These are phyloP conservation scores for Pomatorhinus ruficollis DNA, from an alignment of 2,113 vertebrate genomes.

Conservation along the genomic window DNA sequence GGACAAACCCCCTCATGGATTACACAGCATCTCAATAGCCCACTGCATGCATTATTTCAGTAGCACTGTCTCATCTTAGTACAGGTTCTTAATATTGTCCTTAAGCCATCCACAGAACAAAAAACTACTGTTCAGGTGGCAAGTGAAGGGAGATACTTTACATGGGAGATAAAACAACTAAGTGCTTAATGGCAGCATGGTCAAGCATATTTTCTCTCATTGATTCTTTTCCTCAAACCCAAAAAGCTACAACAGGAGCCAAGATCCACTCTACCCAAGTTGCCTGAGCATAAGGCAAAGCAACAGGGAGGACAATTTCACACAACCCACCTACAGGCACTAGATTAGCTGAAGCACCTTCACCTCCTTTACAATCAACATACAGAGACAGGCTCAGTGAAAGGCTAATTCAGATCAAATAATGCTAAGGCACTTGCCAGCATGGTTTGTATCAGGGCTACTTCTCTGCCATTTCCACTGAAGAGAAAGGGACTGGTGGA, in stretches of 20 bases:
- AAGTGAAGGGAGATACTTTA: not conserved
- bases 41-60: not conserved
- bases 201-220: not conserved
- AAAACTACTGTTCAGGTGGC: not conserved
- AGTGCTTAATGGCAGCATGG: not conserved
- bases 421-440: not conserved
- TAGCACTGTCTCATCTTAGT: not conserved
- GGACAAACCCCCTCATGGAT: not conserved
- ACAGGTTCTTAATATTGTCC: not conserved
- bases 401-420: constrained; percentile 5
- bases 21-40: not conserved
- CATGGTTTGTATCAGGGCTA: not conserved
- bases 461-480: not conserved
- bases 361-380: not conserved
- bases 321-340: constrained; percentile 11
- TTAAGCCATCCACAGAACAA: not conserved
- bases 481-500: not conserved
- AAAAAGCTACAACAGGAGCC: not conserved
- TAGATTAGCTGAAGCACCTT: constrained; percentile 19
- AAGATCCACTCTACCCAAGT: not conserved
- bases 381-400: not conserved
- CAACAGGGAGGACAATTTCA: constrained; percentile 24
- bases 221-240: not conserved
- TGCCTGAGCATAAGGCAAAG: not conserved
- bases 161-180: not conserved